Conservation (phyloP, 2,888 invertebrate genomes). For the Pseudococcus longispinus region DNA sequence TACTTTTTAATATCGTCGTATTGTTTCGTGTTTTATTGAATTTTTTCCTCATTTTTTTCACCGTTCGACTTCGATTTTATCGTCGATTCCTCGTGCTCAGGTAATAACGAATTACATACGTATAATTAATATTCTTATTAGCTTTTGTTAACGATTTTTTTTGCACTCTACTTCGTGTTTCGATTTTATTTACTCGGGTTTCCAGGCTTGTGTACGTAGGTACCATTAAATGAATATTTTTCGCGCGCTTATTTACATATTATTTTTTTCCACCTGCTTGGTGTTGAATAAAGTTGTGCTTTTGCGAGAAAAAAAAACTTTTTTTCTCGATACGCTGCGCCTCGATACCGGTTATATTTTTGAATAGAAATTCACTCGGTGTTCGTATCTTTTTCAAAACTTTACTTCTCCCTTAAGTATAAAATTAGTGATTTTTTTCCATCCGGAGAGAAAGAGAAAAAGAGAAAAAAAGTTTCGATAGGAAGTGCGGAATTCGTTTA, state of each 20-base stretch:
- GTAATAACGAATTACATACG: constrained; percentile 23
- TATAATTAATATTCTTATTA: constrained; percentile 3
- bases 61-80: background rate
- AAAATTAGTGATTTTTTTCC: constrained; percentile 6
- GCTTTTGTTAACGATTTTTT: background rate
- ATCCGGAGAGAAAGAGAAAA: background rate
- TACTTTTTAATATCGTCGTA: background rate
- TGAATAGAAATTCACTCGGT: background rate
- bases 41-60: no score
- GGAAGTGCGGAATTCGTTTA: constrained; percentile 3
- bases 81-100: background rate
- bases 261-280: constrained; percentile 17
- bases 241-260: constrained; percentile 4
- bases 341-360: constrained; percentile 6
- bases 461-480: background rate
- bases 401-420: constrained; percentile 19
- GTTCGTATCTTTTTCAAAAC: constrained; percentile 28
- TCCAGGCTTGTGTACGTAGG: background rate
- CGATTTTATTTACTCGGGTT: background rate
- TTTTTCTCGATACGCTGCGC: background rate
- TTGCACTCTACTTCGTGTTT: background rate
- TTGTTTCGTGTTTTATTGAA: background rate
- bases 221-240: constrained; percentile 10
- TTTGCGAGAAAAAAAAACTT: constrained; percentile 6
- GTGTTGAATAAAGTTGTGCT: background rate